Evolutionary conservation across 2,888 invertebrate species (phyloP).

Genomic region (Anoncus sp.): DNA sequence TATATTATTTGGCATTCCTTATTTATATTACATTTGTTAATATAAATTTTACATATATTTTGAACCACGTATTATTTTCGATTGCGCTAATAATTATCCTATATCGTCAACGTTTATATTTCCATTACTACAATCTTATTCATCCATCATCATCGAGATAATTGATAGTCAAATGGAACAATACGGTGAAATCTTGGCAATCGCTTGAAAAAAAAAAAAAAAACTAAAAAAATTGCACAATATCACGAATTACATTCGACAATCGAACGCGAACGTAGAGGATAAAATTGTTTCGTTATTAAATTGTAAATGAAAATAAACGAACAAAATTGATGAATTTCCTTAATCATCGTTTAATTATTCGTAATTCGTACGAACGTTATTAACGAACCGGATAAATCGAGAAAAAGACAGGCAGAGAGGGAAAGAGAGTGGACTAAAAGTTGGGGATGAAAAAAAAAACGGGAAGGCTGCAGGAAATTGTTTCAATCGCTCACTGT

Average conservation of each 20-base stretch:
- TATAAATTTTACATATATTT: conserved; percentile 3
- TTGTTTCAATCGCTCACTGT: conserved; percentile 61
- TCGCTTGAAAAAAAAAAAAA: too few relatives aligned
- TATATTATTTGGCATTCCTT: not conserved
- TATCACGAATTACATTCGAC: not conserved
- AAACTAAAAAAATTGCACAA: not conserved
- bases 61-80: not conserved
- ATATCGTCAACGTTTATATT: too few relatives aligned
- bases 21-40: conserved; percentile 2
- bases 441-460: not conserved
- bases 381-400: conserved; percentile 36
- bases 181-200: too few relatives aligned
- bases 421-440: not conserved
- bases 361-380: conserved; percentile 27
- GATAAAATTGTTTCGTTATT: not conserved
- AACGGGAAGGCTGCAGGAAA: conserved; percentile 45
- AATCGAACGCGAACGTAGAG: not conserved
- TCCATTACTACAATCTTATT: too few relatives aligned
- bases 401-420: conserved; percentile 22
- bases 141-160: too few relatives aligned
- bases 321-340: not conserved
- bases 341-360: conserved; percentile 28
- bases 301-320: conserved; percentile 1
- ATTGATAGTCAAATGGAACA: not conserved
- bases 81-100: not conserved